Conservation (phyloP, 1,140 invertebrate genomes). For the Marisa cornuarietis region DNA sequence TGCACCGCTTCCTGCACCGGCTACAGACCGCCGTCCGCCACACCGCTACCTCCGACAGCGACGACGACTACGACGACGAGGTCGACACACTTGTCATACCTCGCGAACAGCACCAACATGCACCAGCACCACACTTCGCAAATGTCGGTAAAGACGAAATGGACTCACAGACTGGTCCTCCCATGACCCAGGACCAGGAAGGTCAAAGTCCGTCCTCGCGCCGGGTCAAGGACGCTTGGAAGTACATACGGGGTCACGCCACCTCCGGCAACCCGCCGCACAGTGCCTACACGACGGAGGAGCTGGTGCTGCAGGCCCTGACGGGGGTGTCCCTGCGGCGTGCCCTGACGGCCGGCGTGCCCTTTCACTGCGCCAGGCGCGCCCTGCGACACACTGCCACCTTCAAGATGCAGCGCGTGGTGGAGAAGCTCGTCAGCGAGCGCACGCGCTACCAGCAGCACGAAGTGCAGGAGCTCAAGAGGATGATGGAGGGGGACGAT, state of each 20-base stretch:
- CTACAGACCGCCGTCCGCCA: constrained; percentile 14
- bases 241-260: constrained; percentile 26
- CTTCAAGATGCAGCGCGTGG: constrained; percentile 55
- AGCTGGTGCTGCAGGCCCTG: constrained; percentile 51
- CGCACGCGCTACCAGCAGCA: constrained; percentile 53
- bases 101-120: constrained; percentile 5
- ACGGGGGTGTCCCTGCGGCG: constrained; percentile 45
- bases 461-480: constrained; percentile 49
- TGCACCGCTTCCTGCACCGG: constrained; percentile 42
- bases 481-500: constrained; percentile 36
- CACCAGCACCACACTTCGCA: background rate
- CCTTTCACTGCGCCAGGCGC: constrained; percentile 46
- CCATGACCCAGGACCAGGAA: background rate
- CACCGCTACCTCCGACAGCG: constrained; percentile 6
- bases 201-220: constrained; percentile 1
- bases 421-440: constrained; percentile 49
- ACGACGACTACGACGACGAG: constrained; percentile 24
- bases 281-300: constrained; percentile 40
- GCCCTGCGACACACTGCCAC: constrained; percentile 56
- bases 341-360: constrained; percentile 38
- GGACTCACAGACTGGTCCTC: background rate
- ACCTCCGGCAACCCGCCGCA: background rate
- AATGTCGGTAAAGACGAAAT: constrained; percentile 6
- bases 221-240: constrained; percentile 34
- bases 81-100: background rate